Conservation (phyloP, 2,888 invertebrate genomes). For the Drosophila birchii region DNA sequence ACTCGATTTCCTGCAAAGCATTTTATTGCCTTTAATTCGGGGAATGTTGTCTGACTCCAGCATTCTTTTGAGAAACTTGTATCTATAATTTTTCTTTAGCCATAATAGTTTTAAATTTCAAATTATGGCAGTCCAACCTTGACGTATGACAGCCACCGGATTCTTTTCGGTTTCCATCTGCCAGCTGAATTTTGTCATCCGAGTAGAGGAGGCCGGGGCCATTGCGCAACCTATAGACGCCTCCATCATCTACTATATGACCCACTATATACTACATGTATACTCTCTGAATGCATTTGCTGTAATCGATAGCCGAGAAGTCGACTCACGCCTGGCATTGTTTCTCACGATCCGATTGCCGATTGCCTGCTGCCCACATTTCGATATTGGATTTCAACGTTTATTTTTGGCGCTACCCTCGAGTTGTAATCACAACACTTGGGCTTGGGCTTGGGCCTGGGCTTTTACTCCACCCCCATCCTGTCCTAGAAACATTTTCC, state of each 20-base stretch:
- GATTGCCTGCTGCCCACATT: slow-evolving; percentile 56
- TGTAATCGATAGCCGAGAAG: slow-evolving; percentile 41
- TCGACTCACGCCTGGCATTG: slow-evolving; percentile 47
- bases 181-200: slow-evolving; percentile 22
- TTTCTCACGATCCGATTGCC: slow-evolving; percentile 50
- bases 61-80: no score
- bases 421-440: slow-evolving; percentile 54
- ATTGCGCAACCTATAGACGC: slow-evolving; percentile 34
- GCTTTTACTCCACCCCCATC: slow-evolving; percentile 4
- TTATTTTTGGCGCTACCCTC: slow-evolving; percentile 56
- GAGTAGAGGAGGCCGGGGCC: slow-evolving; percentile 18
- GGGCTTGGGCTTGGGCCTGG: slow-evolving; percentile 23
- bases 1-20: slow-evolving; percentile 5
- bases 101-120: background rate
- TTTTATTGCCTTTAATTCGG: background rate
- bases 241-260: slow-evolving; percentile 13
- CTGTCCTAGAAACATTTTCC: slow-evolving; percentile 47
- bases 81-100: background rate
- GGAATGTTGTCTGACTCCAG: background rate
- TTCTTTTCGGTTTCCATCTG: slow-evolving; percentile 13
- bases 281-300: slow-evolving; percentile 23
- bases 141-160: slow-evolving; percentile 2
- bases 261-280: background rate
- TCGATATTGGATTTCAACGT: slow-evolving; percentile 68
- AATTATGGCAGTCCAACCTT: slow-evolving; percentile 9